Evolutionary conservation across 1,140 invertebrate species (phyloP), one percentile per base, ranked within the genome.

Genomic region (Oncopeltus fasciatus): DNA sequence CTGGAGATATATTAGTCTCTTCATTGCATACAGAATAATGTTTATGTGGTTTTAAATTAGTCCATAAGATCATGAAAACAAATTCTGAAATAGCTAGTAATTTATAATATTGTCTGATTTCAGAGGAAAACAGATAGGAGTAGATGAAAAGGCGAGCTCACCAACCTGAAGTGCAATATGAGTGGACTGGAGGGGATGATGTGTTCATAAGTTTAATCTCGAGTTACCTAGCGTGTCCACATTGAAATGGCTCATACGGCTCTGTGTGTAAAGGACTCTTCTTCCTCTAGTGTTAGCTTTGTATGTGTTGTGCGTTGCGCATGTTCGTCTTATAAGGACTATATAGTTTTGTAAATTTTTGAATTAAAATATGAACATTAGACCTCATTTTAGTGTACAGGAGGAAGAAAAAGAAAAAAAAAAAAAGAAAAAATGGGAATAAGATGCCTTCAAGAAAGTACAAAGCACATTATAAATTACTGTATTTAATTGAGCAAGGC

Each of bases 371-470:
- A 49, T 49, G n/a, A 33, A 16, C 31, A 18, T 29, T 38, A 31
- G 28, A 57, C 56, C 28, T 38, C 56, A 33, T 33, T n/a, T 31
- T 29, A 33, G 56, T 57, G 56, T 57, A 57, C 56, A 57, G 38
- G 11, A 57, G 58, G 57, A 18, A 56, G 53, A 56, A 27, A n/a
- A 49, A 20, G 8, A 51, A n/a, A 61, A 61, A 18, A 56, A 56
- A 56, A n/a, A n/a, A n/a, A n/a, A n/a, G n/a, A n/a, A n/a, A n/a
- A n/a, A n/a, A n/a, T n/a, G n/a, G n/a, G n/a, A 27, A 27, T 57
- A 57, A 57, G 56, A 57, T 57, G 56, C 56, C 56, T 57, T 57
- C 56, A 57, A 26, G 26, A 57, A 57, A 57, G 56, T 57, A 57
- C 56, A 57, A 57, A 57, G 31, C 56, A 57, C 28, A 57, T 33